Base-by-base conservation (phyloP, 2,888 invertebrate genomes). In the Tetanocera ferruginea region DNA sequence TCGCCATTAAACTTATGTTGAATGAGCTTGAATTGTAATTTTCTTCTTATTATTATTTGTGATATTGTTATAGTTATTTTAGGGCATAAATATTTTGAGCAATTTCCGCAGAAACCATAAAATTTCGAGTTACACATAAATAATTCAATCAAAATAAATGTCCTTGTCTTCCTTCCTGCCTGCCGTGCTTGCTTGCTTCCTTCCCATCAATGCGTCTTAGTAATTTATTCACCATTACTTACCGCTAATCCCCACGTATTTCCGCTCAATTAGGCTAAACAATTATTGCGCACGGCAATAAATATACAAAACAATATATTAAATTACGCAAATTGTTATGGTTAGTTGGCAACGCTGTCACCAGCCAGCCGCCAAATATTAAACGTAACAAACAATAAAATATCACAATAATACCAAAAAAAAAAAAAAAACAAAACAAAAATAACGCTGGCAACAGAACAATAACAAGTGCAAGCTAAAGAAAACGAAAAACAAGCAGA, bases 261-360 rank as follows among this genome's bases (percentile, higher is more conserved):
- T 28, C 60, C 52, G 52, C 75, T 55, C 67, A 75, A 75, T 75
- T 75, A 66, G 23, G 52, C 51, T 67, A 37, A 66, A 75, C 67
- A 75, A 34, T 67, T 60, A 34, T 25, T 37, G 57, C n/a, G 37
- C 66, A 19, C 28, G 34, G 23, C 28, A 52, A 55, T 55, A 71
- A 55, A 55, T 52, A n/a, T 1, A 17, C 31, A 49, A 43, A 60
- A 43, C 49, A 62, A 60, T 25, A 62, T 57, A 72, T 60, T 34
- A n/a, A 72, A 60, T 28, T 62, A 49, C 43, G 28, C 49, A 62
- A 23, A 62, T 23, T 37, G 57, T 60, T 72, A 37, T 28, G 60
- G 31, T 34, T 62, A 60, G 73, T 62, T 73, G 73, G 73, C 73
- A 73, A 73, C 73, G 60, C 62, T 37, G 49, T 9, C 62, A 43